Conservation (phyloP, 2,113 vertebrate species). For the Dolichotis patagonum region DNA sequence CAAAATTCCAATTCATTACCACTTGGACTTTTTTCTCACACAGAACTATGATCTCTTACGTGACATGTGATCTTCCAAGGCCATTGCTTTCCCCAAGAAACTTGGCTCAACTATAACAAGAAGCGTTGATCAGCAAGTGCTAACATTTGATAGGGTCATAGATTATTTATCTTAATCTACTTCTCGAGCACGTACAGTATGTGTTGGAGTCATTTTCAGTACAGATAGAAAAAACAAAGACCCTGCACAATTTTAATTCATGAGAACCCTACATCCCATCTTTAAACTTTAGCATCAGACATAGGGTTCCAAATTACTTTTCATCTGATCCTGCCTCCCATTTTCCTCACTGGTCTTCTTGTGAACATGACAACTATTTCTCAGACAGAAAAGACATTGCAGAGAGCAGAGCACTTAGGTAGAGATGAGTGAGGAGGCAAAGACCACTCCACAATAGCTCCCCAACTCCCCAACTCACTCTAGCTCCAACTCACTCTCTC, state of each 20-base stretch:
- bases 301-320: not conserved
- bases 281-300: not conserved
- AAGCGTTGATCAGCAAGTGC: not conserved
- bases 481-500: not conserved
- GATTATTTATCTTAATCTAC: not conserved
- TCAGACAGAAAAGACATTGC: not conserved
- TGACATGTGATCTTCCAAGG: not conserved
- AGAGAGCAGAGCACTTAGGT: not conserved
- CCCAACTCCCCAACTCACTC: no score
- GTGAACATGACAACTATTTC: not conserved
- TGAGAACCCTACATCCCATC: not conserved
- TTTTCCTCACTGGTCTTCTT: not conserved
- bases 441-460: no score
- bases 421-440: not conserved
- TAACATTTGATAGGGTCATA: not conserved
- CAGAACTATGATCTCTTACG: not conserved
- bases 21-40: not conserved
- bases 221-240: not conserved
- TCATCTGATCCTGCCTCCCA: accelerated
- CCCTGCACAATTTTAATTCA: not conserved
- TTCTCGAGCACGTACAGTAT: not conserved
- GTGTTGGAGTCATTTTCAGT: no score
- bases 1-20: not conserved
- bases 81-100: not conserved
- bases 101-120: not conserved